Base-by-base conservation (phyloP, 2,888 invertebrate species). In the Exephanes ischioxanthus region DNA sequence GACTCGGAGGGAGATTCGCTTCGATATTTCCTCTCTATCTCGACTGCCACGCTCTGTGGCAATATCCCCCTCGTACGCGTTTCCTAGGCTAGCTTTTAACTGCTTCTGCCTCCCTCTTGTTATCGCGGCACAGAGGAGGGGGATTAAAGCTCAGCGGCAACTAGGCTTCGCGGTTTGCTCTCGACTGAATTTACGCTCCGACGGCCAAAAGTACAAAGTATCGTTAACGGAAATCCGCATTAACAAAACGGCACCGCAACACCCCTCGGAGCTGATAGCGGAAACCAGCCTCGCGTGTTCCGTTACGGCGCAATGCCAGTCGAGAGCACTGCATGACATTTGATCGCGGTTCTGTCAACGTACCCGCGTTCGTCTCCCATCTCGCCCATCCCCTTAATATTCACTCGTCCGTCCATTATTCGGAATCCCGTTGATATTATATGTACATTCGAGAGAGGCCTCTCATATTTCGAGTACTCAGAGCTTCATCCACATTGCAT, bases 121-220 rank as follows among this genome's bases (percentile, higher is more conserved):
- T 61, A 58, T 73, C 7, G 61, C 26, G 26, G 58, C 41, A 16
- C 9, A 58, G 58, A 48, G 37, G 37, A 3, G 48, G 58, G 37
- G 58, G 37, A 61, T 80, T 48, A 58, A 73, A 58, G 67, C 58
- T 51, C n/a, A 45, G 11, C 16, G 37, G 33, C 7, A 73, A 22
- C 58, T 30, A 48, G 22, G 41, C 1, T 26, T 30, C 33, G 19
- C n/a, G 55, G 41, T 63, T 82, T 82, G 55, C 61, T 89, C 86
- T 86, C 84, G 85, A 78, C 81, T 84, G 82, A 88, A 90, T 90
- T 89, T 88, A 90, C 87, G 86, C 83, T 76, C 22, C 22, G 72
- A 84, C 83, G 86, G 85, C 88, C 87, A 88, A 89, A 89, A 89
- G 88, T 90, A 87, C 88, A 86, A 87, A 87, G 88, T 84, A 88